Evolutionary conservation across 35 echinoderm and acorn worm genomes (phyloP).

Genomic region (Hemicentrotus pulcherrimus): DNA sequence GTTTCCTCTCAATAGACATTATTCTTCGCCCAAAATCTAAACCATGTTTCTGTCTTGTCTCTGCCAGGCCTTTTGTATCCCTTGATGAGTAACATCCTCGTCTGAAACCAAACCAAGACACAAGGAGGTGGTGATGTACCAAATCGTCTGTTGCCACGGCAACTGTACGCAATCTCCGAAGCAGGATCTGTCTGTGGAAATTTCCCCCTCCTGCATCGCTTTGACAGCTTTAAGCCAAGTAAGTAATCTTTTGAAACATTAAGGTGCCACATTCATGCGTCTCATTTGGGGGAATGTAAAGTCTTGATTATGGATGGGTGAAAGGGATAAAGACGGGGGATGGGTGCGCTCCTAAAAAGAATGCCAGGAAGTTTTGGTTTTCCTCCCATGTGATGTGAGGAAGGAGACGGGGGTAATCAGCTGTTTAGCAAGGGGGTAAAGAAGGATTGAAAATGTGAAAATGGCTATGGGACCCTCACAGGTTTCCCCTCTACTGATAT

Average conservation of each 20-base stretch:
- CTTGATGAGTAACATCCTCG: slow-evolving; percentile 30
- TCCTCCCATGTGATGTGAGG: not conserved
- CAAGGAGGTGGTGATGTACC: slow-evolving; percentile 23
- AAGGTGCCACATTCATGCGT: not conserved
- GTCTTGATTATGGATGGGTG: not conserved
- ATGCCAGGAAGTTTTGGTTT: not conserved
- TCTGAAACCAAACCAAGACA: slow-evolving; percentile 9
- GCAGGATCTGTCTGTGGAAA: not conserved
- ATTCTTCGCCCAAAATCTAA: not conserved
- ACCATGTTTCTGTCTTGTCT: not conserved
- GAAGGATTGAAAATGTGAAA: not conserved
- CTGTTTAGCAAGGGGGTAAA: not conserved
- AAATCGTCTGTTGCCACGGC: slow-evolving; percentile 14
- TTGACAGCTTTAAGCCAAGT: not conserved
- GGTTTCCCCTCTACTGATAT: too few relatives aligned
- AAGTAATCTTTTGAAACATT: slow-evolving; percentile 12
- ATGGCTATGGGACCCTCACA: too few relatives aligned
- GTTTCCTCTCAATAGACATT: slow-evolving; percentile 2
- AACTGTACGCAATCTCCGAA: not conserved
- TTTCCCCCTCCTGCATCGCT: not conserved
- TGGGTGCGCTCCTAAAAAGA: not conserved
- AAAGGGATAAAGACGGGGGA: not conserved
- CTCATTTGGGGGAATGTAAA: not conserved
- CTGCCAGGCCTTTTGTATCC: not conserved
- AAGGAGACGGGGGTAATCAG: not conserved